Percentiles rank a stretch among this genome's conserved stretches.
These are phyloP conservation scores for Taenioides sp. DNA, from an alignment of 2,797 vertebrate species.

Conservation along the genomic window DNA sequence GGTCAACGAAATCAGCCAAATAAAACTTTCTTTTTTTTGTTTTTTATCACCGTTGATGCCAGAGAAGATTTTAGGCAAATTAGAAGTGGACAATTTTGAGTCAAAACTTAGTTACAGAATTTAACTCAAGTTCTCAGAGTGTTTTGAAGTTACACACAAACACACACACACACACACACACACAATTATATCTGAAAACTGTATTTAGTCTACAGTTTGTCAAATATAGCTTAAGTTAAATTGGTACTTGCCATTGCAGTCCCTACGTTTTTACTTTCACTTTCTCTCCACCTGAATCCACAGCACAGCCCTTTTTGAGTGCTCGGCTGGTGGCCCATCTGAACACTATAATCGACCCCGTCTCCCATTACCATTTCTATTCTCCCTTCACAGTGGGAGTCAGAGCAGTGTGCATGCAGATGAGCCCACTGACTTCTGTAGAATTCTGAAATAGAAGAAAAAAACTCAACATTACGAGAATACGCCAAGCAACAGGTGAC, in stretches of 20 bases:
- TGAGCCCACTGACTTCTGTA: conserved; percentile 52
- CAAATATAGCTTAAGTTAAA: neutral
- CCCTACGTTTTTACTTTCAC: conserved; percentile 23
- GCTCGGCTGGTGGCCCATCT: conserved; percentile 56
- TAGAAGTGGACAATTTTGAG: too few relatives aligned
- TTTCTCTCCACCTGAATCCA: conserved; percentile 22
- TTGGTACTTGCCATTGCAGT: conserved; percentile 23
- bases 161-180: too few relatives aligned
- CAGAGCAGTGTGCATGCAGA: conserved; percentile 67
- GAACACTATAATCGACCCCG: conserved; percentile 64
- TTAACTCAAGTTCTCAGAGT: too few relatives aligned
- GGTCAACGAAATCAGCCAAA: neutral
- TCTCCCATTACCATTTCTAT: conserved; percentile 77
- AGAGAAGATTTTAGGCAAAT: too few relatives aligned
- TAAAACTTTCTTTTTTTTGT: neutral
- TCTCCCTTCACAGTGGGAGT: conserved; percentile 75
- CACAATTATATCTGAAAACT: neutral
- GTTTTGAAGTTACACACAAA: neutral
- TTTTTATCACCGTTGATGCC: too few relatives aligned
- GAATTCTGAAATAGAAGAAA: conserved; percentile 21
- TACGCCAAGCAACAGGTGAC: conserved; percentile 35
- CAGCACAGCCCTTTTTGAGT: conserved; percentile 22
- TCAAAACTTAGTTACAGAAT: too few relatives aligned
- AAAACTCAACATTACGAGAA: conserved; percentile 29
- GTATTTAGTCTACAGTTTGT: neutral